A percentile compares a stretch with the other conserved stretches of the same genome.
phyloP scores from a whole-genome alignment of 2,113 vertebrate genomes.

The Pithys albifrons region DNA sequence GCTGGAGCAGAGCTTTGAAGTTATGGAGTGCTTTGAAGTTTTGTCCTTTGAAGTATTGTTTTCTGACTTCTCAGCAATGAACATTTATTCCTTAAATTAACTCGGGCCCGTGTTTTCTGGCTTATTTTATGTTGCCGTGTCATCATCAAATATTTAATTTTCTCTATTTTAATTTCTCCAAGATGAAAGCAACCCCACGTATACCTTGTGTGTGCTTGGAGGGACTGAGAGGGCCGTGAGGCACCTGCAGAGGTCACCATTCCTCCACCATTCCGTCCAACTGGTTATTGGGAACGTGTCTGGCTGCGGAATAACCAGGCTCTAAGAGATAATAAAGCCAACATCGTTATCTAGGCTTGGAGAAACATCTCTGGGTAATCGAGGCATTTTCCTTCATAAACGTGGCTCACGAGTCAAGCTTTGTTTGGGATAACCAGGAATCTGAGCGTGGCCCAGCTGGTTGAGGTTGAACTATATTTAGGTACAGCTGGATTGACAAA shows the following conservation, averaged over 20 bases:
- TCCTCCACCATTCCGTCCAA: conserved; percentile 39
- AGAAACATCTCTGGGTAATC: background rate
- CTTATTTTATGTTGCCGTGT: conserved; percentile 16
- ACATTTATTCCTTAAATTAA: conserved; percentile 60
- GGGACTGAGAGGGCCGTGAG: background rate
- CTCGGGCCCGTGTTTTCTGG: background rate
- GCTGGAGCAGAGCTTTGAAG: conserved; percentile 58
- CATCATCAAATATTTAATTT: conserved; percentile 70
- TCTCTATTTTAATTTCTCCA: conserved; percentile 52
- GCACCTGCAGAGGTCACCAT: conserved; percentile 77
- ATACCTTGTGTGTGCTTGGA: background rate
- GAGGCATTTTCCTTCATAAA: background rate
- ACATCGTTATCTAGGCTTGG: background rate
- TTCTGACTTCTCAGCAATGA: conserved; percentile 52
- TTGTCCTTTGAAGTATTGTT: conserved; percentile 68
- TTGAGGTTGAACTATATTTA: conserved; percentile 25
- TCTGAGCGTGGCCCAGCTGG: background rate
- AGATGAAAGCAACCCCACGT: conserved; percentile 48
- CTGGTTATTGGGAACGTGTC: background rate
- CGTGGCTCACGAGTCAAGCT: background rate
- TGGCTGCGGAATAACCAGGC: background rate
- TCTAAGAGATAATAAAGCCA: background rate
- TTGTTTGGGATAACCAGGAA: conserved; percentile 1
- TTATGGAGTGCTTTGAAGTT: conserved; percentile 54
- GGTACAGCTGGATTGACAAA: background rate